Conservation (phyloP, 2,888 invertebrate species). For the Hybos culiciformis region DNA sequence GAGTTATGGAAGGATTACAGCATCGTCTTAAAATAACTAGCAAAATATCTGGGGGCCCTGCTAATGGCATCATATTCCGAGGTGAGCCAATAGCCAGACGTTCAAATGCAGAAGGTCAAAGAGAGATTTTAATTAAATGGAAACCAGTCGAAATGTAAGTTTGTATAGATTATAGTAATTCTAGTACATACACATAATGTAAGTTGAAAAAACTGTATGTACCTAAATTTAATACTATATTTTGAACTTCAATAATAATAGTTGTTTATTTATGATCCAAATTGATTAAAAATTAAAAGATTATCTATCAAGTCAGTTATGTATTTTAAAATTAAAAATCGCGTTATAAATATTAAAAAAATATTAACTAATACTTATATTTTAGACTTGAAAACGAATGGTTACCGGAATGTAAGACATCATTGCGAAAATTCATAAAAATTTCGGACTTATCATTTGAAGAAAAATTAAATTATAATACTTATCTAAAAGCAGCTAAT, state of each 20-base stretch:
- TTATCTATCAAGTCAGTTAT: neutral
- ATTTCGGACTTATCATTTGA: neutral
- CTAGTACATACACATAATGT: neutral
- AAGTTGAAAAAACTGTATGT: neutral
- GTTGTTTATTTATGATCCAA: no score
- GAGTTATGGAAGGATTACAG: conserved; percentile 84
- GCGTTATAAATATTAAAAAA: neutral
- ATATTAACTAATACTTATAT: conserved; percentile 14
- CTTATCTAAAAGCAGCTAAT: conserved; percentile 4
- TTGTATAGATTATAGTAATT: conserved; percentile 1
- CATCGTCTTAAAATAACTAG: conserved; percentile 59
- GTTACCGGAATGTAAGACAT: conserved; percentile 47
- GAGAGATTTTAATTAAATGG: conserved; percentile 68
- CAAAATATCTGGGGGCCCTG: conserved; percentile 47
- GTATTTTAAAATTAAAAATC: neutral
- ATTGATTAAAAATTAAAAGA: neutral
- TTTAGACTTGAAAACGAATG: conserved; percentile 74
- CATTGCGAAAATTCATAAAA: neutral
- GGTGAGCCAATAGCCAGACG: conserved; percentile 55
- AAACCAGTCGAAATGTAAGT: conserved; percentile 78
- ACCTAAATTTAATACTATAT: neutral
- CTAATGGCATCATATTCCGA: conserved; percentile 56
- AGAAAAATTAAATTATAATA: neutral
- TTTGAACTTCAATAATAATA: neutral
- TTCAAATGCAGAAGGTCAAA: conserved; percentile 47